These are phyloP conservation scores for Lithobius niger DNA, from an alignment of 1,140 invertebrate species.

Conservation along the genomic window DNA sequence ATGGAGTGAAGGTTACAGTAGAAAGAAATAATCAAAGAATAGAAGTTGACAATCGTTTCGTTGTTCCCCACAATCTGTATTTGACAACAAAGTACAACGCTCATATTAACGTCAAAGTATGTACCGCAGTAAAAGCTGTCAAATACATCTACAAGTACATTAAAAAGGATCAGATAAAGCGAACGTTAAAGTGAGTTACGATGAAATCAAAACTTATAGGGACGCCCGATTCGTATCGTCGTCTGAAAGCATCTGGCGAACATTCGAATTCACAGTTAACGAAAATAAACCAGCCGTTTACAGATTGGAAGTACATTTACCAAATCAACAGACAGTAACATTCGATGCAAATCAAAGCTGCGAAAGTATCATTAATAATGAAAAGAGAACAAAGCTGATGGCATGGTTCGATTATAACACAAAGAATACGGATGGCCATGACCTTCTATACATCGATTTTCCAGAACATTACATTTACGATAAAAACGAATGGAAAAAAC, in stretches of 20 bases:
- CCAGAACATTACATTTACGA: background rate
- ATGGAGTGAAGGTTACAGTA: background rate
- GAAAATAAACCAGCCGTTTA: conserved; percentile 30
- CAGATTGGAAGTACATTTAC: conserved; percentile 35
- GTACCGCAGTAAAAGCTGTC: conserved; percentile 13
- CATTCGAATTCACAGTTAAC: conserved; percentile 25
- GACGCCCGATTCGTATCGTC: conserved; percentile 19
- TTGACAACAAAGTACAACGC: conserved; percentile 14
- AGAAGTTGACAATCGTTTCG: conserved; percentile 15
- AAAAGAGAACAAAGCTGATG: conserved; percentile 5
- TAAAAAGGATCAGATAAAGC: conserved; percentile 19
- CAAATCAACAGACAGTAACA: conserved; percentile 27
- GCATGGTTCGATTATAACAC: conserved; percentile 1
- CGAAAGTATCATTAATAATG: background rate
- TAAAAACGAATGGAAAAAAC: background rate
- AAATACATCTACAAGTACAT: conserved; percentile 20
- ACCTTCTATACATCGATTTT: background rate
- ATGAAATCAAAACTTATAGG: conserved; percentile 14
- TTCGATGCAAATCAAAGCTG: background rate
- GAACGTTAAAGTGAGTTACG: background rate
- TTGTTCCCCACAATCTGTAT: conserved; percentile 20
- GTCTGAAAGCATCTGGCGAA: conserved; percentile 23
- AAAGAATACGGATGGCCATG: background rate
- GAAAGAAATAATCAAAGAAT: background rate
- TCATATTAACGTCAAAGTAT: conserved; percentile 22